These are phyloP conservation scores for Toxonevra muliebris DNA, from an alignment of 2,888 invertebrate species.

Conservation along the genomic window DNA sequence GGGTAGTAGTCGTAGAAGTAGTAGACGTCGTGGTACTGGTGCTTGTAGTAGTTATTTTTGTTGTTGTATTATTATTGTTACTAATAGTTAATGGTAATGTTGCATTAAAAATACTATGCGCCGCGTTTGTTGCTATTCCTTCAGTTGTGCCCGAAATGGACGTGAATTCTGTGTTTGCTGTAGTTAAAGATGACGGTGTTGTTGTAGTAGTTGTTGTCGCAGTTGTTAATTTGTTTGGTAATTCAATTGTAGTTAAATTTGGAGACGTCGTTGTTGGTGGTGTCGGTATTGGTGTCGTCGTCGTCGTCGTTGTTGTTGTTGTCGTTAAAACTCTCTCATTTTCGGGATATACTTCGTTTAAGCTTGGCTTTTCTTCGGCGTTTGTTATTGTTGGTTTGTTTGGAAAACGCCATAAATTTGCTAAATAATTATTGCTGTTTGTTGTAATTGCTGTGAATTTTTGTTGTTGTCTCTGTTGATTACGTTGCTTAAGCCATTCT, in stretches of 20 bases:
- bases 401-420: constrained; percentile 54
- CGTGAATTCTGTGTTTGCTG: constrained; percentile 21
- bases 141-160: constrained; percentile 7
- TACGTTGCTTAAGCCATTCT: constrained; percentile 61
- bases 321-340: constrained; percentile 44
- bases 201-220: constrained; percentile 37
- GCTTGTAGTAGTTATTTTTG: constrained; percentile 32
- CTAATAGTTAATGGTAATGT: too few species aligned
- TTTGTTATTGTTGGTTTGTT: constrained; percentile 32
- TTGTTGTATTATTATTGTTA: too few species aligned
- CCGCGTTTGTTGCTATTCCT: background rate
- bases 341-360: constrained; percentile 60
- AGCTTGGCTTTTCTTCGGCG: constrained; percentile 43
- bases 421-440: constrained; percentile 40
- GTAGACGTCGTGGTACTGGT: constrained; percentile 36
- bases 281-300: constrained; percentile 9
- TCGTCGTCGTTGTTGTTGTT: constrained; percentile 18
- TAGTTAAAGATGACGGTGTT: constrained; percentile 28
- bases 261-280: constrained; percentile 6
- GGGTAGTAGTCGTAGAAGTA: constrained; percentile 44
- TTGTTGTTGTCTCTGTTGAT: constrained; percentile 41
- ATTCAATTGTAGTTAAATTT: too few species aligned
- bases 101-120: too few species aligned
- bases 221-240: constrained; percentile 21
- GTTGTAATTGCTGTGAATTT: constrained; percentile 17